Base-by-base conservation (phyloP, 2,888 invertebrate genomes). In the Cyrtodaria siliqua region DNA sequence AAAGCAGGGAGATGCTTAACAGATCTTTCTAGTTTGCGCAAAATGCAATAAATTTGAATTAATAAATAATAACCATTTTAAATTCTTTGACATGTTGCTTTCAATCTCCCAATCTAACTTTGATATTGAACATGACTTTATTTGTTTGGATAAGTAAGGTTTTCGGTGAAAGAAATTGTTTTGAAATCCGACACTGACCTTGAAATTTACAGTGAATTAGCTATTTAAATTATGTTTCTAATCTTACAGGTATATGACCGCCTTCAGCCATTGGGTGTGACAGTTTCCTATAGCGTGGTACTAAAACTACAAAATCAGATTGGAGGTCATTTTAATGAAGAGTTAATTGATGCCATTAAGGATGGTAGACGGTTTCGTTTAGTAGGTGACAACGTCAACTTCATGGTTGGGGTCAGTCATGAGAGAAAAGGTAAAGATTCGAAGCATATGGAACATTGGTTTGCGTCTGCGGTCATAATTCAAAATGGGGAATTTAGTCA, bases 361-460 rank as follows among this genome's bases (percentile, higher is more conserved):
- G 20, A 16, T 9, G 42, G 59, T n/a, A 40, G 27, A 12, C 40
- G 26, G 20, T 59, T 59, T 24, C 3, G 59, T 4, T 42, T 42
- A 33, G 42, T 59, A 6, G 59, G 59, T 2, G 59, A 59, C 24
- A 59, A 59, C 23, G 42, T 40, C 8, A 59, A 59, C 18, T 59
- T 59, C 23, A 6, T 4, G 9, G 24, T 42, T 3, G 42, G 59
- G 40, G 59, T 59, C 4, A 23, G 42, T 9, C 59, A 59, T 14
- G 44, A 42, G 20, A 40, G 59, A 24, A 4, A 42, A 6, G 23
- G 14, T 20, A 24, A 20, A 9, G 3, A 3, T 2, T n/a, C 8
- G 6, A n/a, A n/a, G n/a, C 59, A 42, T 16, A 59, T 59, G 42
- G 23, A 59, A 23, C 59, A 59, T 18, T 59, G 59, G 59, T 59